These are phyloP conservation scores for Gambelia wislizenii DNA, from an alignment of 2,797 vertebrate species.

Conservation along the genomic window DNA sequence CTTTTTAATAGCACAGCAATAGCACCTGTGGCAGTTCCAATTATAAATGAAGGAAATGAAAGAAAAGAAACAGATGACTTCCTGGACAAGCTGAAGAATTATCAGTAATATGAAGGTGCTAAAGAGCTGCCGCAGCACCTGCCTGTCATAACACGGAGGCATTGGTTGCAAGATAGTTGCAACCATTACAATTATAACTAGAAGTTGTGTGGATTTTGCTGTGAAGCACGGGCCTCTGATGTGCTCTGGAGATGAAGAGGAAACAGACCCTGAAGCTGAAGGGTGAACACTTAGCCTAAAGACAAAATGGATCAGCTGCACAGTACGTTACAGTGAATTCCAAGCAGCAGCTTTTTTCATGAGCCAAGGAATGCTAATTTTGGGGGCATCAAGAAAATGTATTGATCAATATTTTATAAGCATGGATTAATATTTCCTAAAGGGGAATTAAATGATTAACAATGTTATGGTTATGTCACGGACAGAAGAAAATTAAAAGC, in stretches of 20 bases:
- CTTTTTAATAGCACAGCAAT: constrained; percentile 1
- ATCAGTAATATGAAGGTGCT: constrained; percentile 8
- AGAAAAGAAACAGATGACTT: not conserved
- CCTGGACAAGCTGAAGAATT: not conserved
- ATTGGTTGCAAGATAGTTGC: not conserved
- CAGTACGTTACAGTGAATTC: not conserved
- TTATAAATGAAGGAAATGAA: not conserved
- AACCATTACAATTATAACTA: not conserved
- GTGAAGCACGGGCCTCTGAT: not conserved
- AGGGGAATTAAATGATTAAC: constrained; percentile 67
- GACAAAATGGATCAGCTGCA: rapidly evolving
- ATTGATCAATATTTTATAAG: constrained; percentile 51
- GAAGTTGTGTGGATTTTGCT: not conserved
- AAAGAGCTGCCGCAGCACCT: constrained; percentile 6
- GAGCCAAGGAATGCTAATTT: constrained; percentile 1
- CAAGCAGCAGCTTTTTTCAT: constrained; percentile 10
- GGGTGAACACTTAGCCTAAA: not conserved
- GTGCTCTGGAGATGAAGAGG: not conserved
- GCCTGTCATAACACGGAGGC: not conserved
- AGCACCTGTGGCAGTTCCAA: not conserved
- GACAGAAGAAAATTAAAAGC: constrained; percentile 57
- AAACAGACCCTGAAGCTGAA: not conserved
- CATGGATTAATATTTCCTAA: constrained; percentile 63
- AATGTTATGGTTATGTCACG: constrained; percentile 66
- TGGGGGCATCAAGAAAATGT: constrained; percentile 9